These are phyloP conservation scores for Slavum lentiscoides DNA, from an alignment of 2,888 invertebrate species.

Conservation along the genomic window DNA sequence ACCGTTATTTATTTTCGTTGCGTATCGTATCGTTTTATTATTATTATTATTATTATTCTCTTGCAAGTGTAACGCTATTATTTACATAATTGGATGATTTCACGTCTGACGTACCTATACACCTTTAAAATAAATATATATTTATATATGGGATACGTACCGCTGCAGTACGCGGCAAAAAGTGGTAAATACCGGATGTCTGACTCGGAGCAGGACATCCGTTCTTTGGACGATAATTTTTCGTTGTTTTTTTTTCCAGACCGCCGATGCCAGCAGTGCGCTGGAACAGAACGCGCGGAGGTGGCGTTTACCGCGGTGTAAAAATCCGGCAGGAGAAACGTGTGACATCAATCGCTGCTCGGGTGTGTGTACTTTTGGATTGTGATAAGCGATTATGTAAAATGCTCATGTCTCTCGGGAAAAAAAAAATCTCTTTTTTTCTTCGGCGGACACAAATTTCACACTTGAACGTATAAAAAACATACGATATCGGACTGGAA, in stretches of 20 bases:
- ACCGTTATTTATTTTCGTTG: background rate
- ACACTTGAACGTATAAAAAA: too few species aligned
- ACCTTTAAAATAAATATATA: too few species aligned
- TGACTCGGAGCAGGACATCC: constrained; percentile 42
- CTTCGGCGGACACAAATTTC: too few species aligned
- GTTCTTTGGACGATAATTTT: constrained; percentile 30
- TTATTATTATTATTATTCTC: background rate
- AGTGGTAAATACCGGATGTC: constrained; percentile 39
- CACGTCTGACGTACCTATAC: background rate
- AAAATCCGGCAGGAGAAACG: constrained; percentile 2
- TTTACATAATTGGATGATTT: constrained; percentile 47
- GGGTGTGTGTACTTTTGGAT: background rate
- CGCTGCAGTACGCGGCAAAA: background rate
- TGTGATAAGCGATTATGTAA: too few species aligned
- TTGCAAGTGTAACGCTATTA: constrained; percentile 23
- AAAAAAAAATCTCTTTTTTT: too few species aligned
- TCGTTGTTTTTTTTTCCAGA: background rate
- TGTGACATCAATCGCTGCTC: background rate
- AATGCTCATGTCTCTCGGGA: too few species aligned
- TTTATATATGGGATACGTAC: background rate
- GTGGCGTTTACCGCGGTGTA: background rate
- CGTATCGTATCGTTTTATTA: too few species aligned
- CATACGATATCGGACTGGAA: too few species aligned
- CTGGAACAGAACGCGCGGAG: background rate
- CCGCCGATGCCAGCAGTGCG: background rate